phyloP scores from a whole-genome alignment of 2,888 invertebrate species.

The Drosophila hamatofila region DNA sequence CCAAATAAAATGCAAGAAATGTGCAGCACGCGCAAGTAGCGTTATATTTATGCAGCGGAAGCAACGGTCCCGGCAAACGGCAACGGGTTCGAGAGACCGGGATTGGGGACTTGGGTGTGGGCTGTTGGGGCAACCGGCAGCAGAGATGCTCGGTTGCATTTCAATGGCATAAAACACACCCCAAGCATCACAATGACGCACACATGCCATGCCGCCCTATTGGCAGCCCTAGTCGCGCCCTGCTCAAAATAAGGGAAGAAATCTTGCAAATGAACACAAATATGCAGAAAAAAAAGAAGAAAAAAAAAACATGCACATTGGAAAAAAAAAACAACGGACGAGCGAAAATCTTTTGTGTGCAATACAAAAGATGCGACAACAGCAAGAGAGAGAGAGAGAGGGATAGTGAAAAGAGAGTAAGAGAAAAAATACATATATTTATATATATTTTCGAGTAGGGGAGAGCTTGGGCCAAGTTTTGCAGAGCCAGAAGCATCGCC shows the following conservation, averaged over 20 bases:
- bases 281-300: slow-evolving; percentile 46
- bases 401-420: slow-evolving; percentile 8
- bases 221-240: slow-evolving; percentile 54
- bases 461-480: slow-evolving; percentile 59
- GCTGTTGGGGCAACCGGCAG: slow-evolving; percentile 31
- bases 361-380: slow-evolving; percentile 70
- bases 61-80: slow-evolving; percentile 41
- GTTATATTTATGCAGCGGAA: slow-evolving; percentile 79
- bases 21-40: slow-evolving; percentile 77
- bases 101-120: slow-evolving; percentile 1
- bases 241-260: slow-evolving; percentile 76
- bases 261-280: slow-evolving; percentile 80
- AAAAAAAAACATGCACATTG: slow-evolving; percentile 40
- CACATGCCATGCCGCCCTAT: slow-evolving; percentile 51
- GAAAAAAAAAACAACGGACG: slow-evolving; percentile 56
- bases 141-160: slow-evolving; percentile 76
- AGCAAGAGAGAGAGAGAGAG: slow-evolving; percentile 21
- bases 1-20: slow-evolving; percentile 78
- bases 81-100: slow-evolving; percentile 24
- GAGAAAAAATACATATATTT: slow-evolving; percentile 14
- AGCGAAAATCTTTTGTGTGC: slow-evolving; percentile 76
- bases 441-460: slow-evolving; percentile 25
- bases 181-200: slow-evolving; percentile 42
- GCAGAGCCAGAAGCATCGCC: slow-evolving; percentile 29
- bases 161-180: slow-evolving; percentile 73